A percentile compares a stretch with the other conserved stretches of the same genome.
These are phyloP conservation scores for Adelosebastes latens DNA, from an alignment of 2,797 vertebrate species.

Conservation along the genomic window DNA sequence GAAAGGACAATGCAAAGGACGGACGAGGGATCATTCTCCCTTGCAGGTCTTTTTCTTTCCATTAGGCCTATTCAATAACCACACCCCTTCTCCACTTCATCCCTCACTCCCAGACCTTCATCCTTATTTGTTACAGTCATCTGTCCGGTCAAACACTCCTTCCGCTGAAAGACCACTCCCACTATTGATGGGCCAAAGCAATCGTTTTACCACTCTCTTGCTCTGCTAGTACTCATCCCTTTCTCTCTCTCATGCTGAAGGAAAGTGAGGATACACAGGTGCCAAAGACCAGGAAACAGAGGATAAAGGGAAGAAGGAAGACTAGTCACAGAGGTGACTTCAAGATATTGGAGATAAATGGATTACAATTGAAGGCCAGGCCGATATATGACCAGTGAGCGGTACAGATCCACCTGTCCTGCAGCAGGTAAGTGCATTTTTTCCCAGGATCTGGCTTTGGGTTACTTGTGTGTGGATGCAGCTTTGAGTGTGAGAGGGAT, in stretches of 20 bases:
- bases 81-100: slow-evolving; percentile 16
- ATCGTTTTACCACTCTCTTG: neutral
- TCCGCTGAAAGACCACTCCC: slow-evolving; percentile 39
- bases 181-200: slow-evolving; percentile 44
- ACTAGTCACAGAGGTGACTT: neutral
- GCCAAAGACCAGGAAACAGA: slow-evolving; percentile 3
- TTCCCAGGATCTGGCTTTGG: neutral
- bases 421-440: slow-evolving; percentile 43
- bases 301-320: neutral
- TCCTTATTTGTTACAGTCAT: slow-evolving; percentile 38
- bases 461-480: neutral
- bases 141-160: slow-evolving; percentile 13
- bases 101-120: neutral
- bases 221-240: neutral
- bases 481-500: neutral
- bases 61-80: slow-evolving; percentile 13
- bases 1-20: neutral
- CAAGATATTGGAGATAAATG: neutral
- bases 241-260: slow-evolving; percentile 16
- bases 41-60: neutral
- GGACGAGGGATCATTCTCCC: neutral
- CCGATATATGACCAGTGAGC: neutral
- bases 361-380: neutral
- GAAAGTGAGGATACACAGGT: slow-evolving; percentile 18
- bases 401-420: slow-evolving; percentile 6